phyloP scores from a whole-genome alignment of 2,888 invertebrate species.

The Acrobasis repandana region DNA sequence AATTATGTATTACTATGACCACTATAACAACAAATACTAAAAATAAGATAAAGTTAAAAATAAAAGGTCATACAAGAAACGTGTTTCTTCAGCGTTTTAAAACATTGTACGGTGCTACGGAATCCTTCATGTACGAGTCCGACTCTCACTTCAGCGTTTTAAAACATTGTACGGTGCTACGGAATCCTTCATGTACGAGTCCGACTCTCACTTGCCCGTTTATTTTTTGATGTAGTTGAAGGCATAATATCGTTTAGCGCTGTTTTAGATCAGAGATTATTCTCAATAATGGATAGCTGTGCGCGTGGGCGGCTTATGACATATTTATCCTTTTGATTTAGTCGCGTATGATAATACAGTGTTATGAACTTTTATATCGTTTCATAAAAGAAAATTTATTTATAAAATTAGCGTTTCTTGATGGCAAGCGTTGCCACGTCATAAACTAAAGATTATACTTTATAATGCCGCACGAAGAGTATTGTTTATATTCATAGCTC shows the following conservation, averaged over 20 bases:
- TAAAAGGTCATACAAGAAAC: no score
- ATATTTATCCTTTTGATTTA: constrained; percentile 18
- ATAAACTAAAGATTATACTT: constrained; percentile 50
- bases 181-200: no score
- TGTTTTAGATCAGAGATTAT: constrained; percentile 13
- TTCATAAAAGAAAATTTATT: constrained; percentile 21
- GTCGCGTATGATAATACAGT: constrained; percentile 10
- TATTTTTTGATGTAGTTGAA: background rate
- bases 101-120: no score
- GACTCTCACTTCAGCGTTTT: no score
- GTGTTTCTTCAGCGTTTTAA: no score
- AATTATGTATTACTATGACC: no score
- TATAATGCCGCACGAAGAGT: constrained; percentile 48
- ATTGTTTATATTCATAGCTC: constrained; percentile 55
- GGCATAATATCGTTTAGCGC: constrained; percentile 1
- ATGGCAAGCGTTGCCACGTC: constrained; percentile 20
- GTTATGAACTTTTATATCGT: constrained; percentile 17
- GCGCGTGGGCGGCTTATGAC: constrained; percentile 14
- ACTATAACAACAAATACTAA: no score
- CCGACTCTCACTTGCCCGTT: no score
- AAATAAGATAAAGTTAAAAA: no score
- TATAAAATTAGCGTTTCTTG: constrained; percentile 12
- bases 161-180: no score
- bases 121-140: no score
- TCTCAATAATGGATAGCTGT: constrained; percentile 7